phyloP scores from a whole-genome alignment of 2,113 vertebrate species.

The Scolopax mira region DNA sequence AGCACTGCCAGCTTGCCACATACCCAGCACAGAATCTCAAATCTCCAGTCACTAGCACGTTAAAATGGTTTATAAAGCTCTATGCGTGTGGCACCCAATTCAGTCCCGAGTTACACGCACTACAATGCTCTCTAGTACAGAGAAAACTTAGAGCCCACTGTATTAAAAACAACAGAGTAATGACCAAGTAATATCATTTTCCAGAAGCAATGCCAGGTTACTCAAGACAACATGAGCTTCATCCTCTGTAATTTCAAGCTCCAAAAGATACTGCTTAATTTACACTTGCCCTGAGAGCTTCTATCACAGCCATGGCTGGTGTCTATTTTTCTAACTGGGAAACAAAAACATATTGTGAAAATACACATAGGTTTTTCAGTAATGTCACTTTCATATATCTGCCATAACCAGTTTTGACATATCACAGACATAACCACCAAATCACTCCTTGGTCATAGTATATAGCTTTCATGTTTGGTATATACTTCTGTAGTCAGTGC shows the following conservation, averaged over 20 bases:
- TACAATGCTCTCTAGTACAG: background rate
- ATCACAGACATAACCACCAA: background rate
- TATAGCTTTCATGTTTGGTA: background rate
- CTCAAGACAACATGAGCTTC: background rate
- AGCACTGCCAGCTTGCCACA: background rate
- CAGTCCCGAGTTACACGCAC: background rate
- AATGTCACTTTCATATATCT: background rate
- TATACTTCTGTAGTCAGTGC: rapidly evolving
- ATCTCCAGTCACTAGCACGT: background rate
- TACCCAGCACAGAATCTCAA: background rate
- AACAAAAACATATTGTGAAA: background rate
- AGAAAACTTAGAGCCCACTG: background rate
- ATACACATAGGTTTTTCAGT: background rate
- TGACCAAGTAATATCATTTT: background rate
- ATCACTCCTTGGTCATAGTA: background rate
- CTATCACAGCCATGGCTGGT: background rate
- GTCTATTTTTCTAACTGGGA: background rate
- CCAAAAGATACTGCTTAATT: background rate
- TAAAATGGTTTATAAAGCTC: background rate
- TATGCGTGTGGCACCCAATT: background rate
- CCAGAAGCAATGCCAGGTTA: background rate
- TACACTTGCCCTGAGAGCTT: background rate
- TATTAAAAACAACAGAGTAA: background rate
- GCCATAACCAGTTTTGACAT: background rate
- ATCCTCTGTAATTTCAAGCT: background rate